Conservation (phyloP, 1,140 invertebrate genomes). For the Globodera ellingtonae region DNA sequence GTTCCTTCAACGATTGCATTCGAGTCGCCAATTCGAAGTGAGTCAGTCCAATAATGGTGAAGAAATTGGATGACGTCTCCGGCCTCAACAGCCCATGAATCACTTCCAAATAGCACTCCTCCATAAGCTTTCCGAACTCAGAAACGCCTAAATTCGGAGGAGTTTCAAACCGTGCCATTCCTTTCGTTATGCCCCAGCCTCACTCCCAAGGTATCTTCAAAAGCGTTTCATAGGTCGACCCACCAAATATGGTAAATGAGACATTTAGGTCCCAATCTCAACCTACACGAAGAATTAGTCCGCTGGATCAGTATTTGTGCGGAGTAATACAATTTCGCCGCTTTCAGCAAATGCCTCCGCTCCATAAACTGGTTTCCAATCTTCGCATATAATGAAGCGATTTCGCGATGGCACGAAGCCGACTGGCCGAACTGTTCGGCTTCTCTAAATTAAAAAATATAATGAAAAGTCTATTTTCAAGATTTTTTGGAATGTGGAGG, state of each 20-base stretch:
- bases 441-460: slow-evolving; percentile 22
- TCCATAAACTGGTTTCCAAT: slow-evolving; percentile 2
- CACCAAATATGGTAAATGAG: background rate
- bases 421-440: slow-evolving; percentile 9
- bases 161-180: background rate
- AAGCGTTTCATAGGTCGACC: background rate
- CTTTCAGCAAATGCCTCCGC: slow-evolving; percentile 25
- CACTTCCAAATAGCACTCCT: slow-evolving; percentile 22
- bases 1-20: slow-evolving; percentile 2
- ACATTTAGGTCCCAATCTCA: background rate
- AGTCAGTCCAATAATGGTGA: background rate
- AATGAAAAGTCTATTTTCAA: too few species aligned
- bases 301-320: slow-evolving; percentile 1
- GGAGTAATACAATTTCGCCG: slow-evolving; percentile 14
- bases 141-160: background rate
- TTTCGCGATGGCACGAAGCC: slow-evolving; percentile 27
- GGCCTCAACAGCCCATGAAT: background rate
- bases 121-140: slow-evolving; percentile 19
- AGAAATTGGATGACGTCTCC: slow-evolving; percentile 3
- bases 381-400: slow-evolving; percentile 22
- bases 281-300: slow-evolving; percentile 9
- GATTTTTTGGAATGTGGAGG: too few species aligned
- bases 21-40: slow-evolving; percentile 20
- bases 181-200: too few species aligned
- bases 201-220: too few species aligned